phyloP scores from a whole-genome alignment of 2,888 invertebrate genomes.

The Drosophila atroscutellata region DNA sequence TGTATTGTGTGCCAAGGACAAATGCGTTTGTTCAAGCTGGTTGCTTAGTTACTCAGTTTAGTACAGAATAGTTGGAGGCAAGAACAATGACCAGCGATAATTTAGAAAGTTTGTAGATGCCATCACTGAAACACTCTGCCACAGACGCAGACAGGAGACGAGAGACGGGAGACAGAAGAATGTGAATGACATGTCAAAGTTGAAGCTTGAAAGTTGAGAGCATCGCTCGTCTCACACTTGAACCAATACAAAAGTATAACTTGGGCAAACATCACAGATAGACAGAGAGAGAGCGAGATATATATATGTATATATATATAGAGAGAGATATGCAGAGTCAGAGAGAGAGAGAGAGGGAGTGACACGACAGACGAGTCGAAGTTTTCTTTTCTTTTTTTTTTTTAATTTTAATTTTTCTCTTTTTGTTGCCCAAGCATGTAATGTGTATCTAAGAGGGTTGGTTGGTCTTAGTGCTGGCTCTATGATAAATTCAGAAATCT shows the following conservation, averaged over 20 bases:
- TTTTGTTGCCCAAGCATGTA: constrained; percentile 18
- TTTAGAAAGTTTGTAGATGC: constrained; percentile 61
- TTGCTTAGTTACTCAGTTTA: constrained; percentile 14
- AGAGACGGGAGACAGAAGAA: constrained; percentile 1
- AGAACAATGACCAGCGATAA: constrained; percentile 69
- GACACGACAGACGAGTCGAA: constrained; percentile 50
- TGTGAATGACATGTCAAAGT: constrained; percentile 66
- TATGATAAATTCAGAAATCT: constrained; percentile 74
- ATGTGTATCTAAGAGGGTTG: constrained; percentile 19
- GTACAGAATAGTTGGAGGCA: constrained; percentile 17
- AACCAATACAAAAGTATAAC: constrained; percentile 48
- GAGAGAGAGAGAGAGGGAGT: neutral
- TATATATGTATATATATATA: no score
- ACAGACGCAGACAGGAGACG: neutral
- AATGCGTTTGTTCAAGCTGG: constrained; percentile 13
- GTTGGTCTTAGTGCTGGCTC: constrained; percentile 5
- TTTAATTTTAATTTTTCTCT: neutral
- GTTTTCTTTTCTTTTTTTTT: constrained; percentile 39
- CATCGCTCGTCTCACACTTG: constrained; percentile 45
- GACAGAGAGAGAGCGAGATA: constrained; percentile 6
- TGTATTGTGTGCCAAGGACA: constrained; percentile 34
- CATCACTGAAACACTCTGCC: constrained; percentile 9
- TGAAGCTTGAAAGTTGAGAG: constrained; percentile 52
- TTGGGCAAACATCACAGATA: constrained; percentile 27
- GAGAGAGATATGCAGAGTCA: neutral